Conservation (phyloP, 2,888 invertebrate species). For the Caenorhabditis sp. region DNA sequence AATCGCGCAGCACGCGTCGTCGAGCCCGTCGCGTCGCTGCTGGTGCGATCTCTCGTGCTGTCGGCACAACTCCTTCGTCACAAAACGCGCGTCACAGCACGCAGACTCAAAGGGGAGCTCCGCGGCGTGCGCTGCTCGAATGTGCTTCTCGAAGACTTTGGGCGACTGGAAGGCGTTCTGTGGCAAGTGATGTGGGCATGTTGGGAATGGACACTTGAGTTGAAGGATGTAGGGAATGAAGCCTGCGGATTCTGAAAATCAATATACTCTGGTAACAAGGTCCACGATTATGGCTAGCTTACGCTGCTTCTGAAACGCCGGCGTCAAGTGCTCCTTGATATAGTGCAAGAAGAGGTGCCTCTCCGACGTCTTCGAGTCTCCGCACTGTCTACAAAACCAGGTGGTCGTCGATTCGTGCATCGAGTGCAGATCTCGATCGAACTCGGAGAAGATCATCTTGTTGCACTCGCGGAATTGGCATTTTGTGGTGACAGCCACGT, state of each 20-base stretch:
- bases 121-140: conserved; percentile 3
- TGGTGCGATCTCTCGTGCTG: conserved; percentile 40
- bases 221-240: conserved; percentile 33
- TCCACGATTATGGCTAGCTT: not conserved
- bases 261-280: too few species aligned
- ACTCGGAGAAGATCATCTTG: not conserved
- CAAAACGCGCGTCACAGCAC: conserved; percentile 45
- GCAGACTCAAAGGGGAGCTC: conserved; percentile 6
- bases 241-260: not conserved
- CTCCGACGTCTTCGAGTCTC: conserved; percentile 19
- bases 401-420: conserved; percentile 22
- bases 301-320: conserved; percentile 13
- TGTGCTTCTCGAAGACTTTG: conserved; percentile 36
- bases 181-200: not conserved
- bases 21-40: conserved; percentile 7
- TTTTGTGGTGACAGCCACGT: not conserved
- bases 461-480: conserved; percentile 20
- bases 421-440: conserved; percentile 31
- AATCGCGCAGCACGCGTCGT: conserved; percentile 54
- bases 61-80: conserved; percentile 5
- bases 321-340: conserved; percentile 26
- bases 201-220: conserved; percentile 1
- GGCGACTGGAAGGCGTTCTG: conserved; percentile 1
- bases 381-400: conserved; percentile 54
- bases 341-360: conserved; percentile 43